Evolutionary conservation across 2,113 vertebrate genomes (phyloP).

Genomic region (Hemiprocne comata): DNA sequence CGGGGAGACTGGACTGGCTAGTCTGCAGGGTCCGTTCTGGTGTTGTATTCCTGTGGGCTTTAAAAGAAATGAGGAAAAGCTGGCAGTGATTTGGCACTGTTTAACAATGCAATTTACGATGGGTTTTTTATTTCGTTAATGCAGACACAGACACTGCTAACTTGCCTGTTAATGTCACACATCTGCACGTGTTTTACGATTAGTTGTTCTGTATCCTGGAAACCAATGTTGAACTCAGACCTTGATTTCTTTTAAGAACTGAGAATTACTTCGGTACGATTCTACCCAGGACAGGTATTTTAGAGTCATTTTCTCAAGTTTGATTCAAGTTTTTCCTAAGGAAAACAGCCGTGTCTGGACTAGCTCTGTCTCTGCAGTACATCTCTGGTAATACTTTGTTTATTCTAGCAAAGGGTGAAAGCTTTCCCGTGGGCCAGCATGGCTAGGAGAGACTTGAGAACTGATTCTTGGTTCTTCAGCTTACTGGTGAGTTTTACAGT

Average conservation of each 20-base stretch:
- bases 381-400: not conserved
- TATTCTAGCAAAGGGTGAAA: not conserved
- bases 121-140: not conserved
- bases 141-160: not conserved
- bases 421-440: not conserved
- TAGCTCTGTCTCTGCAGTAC: not conserved
- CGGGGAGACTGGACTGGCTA: fast-evolving
- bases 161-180: not conserved
- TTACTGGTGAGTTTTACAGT: constrained; percentile 52
- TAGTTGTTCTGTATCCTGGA: not conserved
- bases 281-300: not conserved
- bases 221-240: not conserved
- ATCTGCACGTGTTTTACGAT: not conserved
- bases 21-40: not conserved
- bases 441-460: not conserved
- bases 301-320: not conserved
- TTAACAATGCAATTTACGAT: not conserved
- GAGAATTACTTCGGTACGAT: not conserved
- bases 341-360: not conserved
- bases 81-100: not conserved
- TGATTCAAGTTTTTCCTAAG: not conserved
- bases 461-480: constrained; percentile 27
- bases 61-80: not conserved
- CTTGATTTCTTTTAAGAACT: not conserved
- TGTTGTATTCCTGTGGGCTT: not conserved